These are phyloP conservation scores for Morus bassanus DNA, from an alignment of 2,797 vertebrate genomes.

Conservation along the genomic window DNA sequence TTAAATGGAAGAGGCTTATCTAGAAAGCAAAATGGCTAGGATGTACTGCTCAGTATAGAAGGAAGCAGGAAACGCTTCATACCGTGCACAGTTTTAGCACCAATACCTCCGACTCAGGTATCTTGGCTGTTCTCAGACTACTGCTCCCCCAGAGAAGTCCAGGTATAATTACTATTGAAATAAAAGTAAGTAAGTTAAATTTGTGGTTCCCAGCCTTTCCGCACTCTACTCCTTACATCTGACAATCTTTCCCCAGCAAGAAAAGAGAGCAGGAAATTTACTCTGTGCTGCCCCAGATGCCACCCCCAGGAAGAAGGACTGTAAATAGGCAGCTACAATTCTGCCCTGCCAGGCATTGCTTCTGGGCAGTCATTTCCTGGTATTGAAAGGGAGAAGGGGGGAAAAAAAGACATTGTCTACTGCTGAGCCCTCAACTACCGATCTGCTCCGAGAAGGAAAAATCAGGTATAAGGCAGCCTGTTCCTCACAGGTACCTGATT, in stretches of 20 bases:
- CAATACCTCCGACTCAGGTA: accelerated
- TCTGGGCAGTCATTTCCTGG: background rate
- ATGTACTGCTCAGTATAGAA: background rate
- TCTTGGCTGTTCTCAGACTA: background rate
- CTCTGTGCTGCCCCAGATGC: background rate
- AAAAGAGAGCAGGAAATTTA: background rate
- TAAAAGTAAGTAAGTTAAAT: background rate
- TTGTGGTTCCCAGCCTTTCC: background rate
- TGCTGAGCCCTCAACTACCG: background rate
- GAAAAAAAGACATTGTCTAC: background rate
- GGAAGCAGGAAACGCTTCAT: background rate
- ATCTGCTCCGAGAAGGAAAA: background rate
- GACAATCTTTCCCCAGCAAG: background rate
- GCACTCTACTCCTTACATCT: background rate
- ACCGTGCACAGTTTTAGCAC: background rate
- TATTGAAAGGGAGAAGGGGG: accelerated
- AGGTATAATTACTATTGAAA: background rate
- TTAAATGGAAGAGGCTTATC: background rate
- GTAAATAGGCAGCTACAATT: background rate
- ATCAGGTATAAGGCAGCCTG: background rate
- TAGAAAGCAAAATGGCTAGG: background rate
- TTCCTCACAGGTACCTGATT: background rate
- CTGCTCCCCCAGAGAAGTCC: background rate
- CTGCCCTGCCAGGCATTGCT: background rate
- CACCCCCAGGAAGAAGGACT: background rate